These are phyloP conservation scores for Anguilla anguilla DNA, from an alignment of 2,797 vertebrate genomes.

Conservation along the genomic window DNA sequence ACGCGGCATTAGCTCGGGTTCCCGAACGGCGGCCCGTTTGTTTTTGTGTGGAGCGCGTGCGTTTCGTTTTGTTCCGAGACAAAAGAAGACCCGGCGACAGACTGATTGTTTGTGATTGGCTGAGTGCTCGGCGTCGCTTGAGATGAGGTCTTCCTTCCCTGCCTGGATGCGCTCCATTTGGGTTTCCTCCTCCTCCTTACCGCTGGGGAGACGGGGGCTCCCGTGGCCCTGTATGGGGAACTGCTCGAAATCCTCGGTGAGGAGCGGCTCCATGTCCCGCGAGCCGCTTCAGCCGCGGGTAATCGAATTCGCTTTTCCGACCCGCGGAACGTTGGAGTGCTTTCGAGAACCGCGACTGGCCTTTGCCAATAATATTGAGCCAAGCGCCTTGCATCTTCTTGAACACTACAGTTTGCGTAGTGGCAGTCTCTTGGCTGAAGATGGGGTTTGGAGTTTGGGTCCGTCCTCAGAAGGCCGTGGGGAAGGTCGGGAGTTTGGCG, in stretches of 20 bases:
- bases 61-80: too few species aligned
- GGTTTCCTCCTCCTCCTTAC: conserved; percentile 5
- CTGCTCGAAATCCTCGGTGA: conserved; percentile 38
- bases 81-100: neutral
- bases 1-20: neutral
- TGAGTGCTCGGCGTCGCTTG: neutral
- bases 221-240: conserved; percentile 30
- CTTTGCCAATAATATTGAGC: neutral
- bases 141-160: conserved; percentile 19
- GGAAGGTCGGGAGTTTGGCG: neutral
- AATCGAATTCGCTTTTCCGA: neutral
- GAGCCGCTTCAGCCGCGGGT: neutral
- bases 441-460: neutral
- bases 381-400: neutral
- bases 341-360: neutral
- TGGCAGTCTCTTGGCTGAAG: neutral
- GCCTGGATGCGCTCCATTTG: conserved; percentile 25
- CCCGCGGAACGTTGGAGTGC: neutral
- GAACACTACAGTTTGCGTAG: neutral
- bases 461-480: neutral
- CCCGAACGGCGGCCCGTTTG: neutral
- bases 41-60: neutral
- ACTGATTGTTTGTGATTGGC: conserved; percentile 36
- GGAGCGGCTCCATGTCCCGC: conserved; percentile 18
- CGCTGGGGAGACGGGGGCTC: neutral